A percentile compares a stretch with the other conserved stretches of the same genome.
phyloP scores from a whole-genome alignment of 2,888 invertebrate species.

The Allacma fusca region DNA sequence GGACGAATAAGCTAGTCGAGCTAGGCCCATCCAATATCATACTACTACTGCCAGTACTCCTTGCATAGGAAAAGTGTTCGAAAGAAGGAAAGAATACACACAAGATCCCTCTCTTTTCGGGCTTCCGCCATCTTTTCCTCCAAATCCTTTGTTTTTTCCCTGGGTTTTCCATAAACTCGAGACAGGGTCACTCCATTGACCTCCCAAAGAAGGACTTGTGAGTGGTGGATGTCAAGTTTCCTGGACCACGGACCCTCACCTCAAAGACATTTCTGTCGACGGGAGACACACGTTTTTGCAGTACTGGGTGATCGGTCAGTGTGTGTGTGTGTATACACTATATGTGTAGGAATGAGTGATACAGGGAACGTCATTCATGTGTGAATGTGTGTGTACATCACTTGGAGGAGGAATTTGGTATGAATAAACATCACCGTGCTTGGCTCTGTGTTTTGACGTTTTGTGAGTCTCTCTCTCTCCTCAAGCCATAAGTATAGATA shows the following conservation, averaged over 20 bases:
- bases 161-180: slow-evolving; percentile 18
- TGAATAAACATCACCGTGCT: no score
- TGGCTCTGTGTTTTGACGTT: no score
- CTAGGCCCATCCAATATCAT: slow-evolving; percentile 6
- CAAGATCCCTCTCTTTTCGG: slow-evolving; percentile 45
- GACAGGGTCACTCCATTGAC: slow-evolving; percentile 23
- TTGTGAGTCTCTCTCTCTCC: no score
- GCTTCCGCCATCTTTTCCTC: slow-evolving; percentile 60
- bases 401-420: no score
- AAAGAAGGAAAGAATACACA: slow-evolving; percentile 1
- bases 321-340: no score
- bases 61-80: neutral
- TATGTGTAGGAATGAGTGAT: neutral
- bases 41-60: neutral
- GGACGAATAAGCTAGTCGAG: slow-evolving; percentile 33
- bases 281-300: neutral
- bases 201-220: neutral
- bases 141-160: slow-evolving; percentile 57
- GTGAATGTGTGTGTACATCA: neutral
- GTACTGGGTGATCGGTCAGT: neutral
- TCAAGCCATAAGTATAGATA: no score
- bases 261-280: neutral
- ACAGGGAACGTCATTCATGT: neutral
- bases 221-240: neutral
- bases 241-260: no score